These are phyloP conservation scores for Drosophila subquinaria DNA, from an alignment of 2,888 invertebrate species.

Conservation along the genomic window DNA sequence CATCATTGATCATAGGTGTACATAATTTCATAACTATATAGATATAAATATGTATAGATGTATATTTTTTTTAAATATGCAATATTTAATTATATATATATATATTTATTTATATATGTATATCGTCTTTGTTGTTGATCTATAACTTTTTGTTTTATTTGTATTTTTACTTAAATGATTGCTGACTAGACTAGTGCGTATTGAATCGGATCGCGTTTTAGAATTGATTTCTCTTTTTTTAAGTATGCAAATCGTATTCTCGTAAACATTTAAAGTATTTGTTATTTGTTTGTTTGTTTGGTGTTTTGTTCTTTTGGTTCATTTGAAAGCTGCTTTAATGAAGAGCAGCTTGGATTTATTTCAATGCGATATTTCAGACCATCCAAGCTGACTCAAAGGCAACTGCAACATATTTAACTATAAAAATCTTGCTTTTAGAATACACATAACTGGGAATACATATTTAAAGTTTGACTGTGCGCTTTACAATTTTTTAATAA, in stretches of 20 bases:
- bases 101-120: slow-evolving; percentile 26
- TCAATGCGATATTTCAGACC: slow-evolving; percentile 7
- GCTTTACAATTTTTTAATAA: slow-evolving; percentile 61
- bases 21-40: slow-evolving; percentile 64
- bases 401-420: slow-evolving; percentile 43
- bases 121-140: slow-evolving; percentile 52
- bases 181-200: slow-evolving; percentile 74
- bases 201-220: slow-evolving; percentile 67
- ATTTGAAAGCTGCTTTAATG: slow-evolving; percentile 29
- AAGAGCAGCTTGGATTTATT: slow-evolving; percentile 23
- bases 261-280: slow-evolving; percentile 39
- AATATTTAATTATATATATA: slow-evolving; percentile 42
- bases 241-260: slow-evolving; percentile 52
- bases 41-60: slow-evolving; percentile 46
- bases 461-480: slow-evolving; percentile 57
- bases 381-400: slow-evolving; percentile 43
- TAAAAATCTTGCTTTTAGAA: slow-evolving; percentile 57
- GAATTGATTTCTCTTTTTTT: slow-evolving; percentile 41
- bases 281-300: slow-evolving; percentile 47
- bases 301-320: slow-evolving; percentile 61
- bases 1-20: slow-evolving; percentile 51
- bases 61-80: slow-evolving; percentile 43
- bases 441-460: slow-evolving; percentile 52
- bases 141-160: slow-evolving; percentile 36
- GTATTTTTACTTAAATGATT: slow-evolving; percentile 64